Evolutionary conservation across 2,888 invertebrate species (phyloP).

Genomic region (Pimpla rufipes): DNA sequence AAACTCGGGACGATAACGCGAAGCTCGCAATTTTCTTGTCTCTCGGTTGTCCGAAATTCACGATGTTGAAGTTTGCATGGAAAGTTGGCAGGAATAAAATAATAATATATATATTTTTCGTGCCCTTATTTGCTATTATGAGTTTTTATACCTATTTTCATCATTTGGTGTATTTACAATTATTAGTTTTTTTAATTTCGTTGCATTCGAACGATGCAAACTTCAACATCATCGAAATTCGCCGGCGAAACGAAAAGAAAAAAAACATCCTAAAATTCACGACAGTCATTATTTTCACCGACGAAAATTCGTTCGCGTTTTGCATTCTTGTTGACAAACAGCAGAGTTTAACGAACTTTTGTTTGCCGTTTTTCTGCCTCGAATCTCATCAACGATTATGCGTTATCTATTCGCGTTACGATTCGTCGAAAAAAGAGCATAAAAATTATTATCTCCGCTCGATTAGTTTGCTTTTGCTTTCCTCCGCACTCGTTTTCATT

Average conservation of each 20-base stretch:
- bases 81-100: conserved; percentile 19
- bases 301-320: not conserved
- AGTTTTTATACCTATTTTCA: too few species aligned
- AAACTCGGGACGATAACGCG: conserved; percentile 56
- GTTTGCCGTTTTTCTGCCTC: not conserved
- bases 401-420: not conserved
- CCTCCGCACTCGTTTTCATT: not conserved
- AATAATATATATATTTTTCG: not conserved
- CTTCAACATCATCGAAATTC: too few species aligned
- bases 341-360: not conserved
- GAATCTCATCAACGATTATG: not conserved
- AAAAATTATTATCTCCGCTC: not conserved
- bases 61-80: not conserved
- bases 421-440: not conserved
- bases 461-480: not conserved
- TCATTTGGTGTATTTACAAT: too few species aligned
- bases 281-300: not conserved
- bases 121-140: too few species aligned
- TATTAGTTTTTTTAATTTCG: not conserved
- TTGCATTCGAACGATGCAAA: too few species aligned
- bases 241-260: conserved; percentile 2
- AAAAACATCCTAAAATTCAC: too few species aligned
- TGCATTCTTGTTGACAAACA: not conserved
- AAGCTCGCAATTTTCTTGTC: conserved; percentile 15
- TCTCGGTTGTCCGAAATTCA: conserved; percentile 33